A percentile compares a stretch with the other conserved stretches of the same genome.
phyloP scores from a whole-genome alignment of 2,888 invertebrate genomes.

The Patella pellucida region DNA sequence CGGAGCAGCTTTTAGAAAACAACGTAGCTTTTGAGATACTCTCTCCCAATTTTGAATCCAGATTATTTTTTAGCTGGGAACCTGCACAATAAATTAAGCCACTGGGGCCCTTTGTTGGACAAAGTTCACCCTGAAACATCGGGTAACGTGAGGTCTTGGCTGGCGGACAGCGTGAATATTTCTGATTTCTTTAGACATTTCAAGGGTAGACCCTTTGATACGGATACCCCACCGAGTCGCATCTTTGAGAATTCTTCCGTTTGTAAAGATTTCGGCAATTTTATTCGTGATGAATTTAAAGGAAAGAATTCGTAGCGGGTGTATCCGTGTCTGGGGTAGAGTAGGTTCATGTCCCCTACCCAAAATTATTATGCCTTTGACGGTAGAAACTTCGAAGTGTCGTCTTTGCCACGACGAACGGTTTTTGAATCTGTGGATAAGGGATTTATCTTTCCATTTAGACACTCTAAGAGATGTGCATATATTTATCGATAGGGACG shows the following conservation, averaged over 20 bases:
- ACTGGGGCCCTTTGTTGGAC: not conserved
- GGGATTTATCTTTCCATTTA: slow-evolving; percentile 24
- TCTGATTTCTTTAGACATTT: slow-evolving; percentile 22
- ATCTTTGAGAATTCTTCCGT: slow-evolving; percentile 17
- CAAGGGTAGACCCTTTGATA: slow-evolving; percentile 23
- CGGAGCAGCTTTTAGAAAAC: too few relatives aligned
- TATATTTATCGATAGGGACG: slow-evolving; percentile 13
- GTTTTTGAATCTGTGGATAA: slow-evolving; percentile 29
- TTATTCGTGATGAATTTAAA: slow-evolving; percentile 20
- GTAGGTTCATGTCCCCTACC: slow-evolving; percentile 22
- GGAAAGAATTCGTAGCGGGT: slow-evolving; percentile 21
- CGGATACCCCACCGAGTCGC: slow-evolving; percentile 18
- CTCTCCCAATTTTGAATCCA: slow-evolving; percentile 19
- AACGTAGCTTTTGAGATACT: too few relatives aligned
- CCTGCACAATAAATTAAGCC: not conserved
- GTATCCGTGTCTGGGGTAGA: slow-evolving; percentile 19
- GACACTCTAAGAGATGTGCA: slow-evolving; percentile 26
- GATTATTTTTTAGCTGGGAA: slow-evolving; percentile 23
- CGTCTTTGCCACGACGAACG: slow-evolving; percentile 29
- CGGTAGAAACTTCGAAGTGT: slow-evolving; percentile 28
- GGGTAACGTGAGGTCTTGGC: not conserved
- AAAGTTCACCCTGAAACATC: too few relatives aligned
- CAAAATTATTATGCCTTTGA: slow-evolving; percentile 5
- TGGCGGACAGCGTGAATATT: slow-evolving; percentile 20
- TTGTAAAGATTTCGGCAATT: slow-evolving; percentile 16